Percentiles rank a stretch among this genome's conserved stretches.
Evolutionary conservation across 2,113 vertebrate genomes (phyloP).

Genomic region (Anhinga anhinga): DNA sequence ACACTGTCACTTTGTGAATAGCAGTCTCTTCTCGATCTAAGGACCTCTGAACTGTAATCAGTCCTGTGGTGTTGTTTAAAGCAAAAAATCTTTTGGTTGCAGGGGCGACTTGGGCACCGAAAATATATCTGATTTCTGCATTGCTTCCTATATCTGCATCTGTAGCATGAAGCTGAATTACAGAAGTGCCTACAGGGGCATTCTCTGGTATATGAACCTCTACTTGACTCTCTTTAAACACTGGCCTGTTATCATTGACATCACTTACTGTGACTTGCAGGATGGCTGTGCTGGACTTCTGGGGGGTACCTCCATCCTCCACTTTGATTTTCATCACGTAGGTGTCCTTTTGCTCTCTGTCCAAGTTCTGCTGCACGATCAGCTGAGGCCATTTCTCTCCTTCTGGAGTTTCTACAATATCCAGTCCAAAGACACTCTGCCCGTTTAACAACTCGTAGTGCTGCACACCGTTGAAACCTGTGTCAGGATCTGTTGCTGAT

Average conservation of each 20-base stretch:
- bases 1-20: slow-evolving; percentile 94
- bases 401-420: slow-evolving; percentile 98
- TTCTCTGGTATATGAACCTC: slow-evolving; percentile 97
- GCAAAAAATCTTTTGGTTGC: slow-evolving; percentile 96
- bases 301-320: slow-evolving; percentile 94
- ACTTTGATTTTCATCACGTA: slow-evolving; percentile 99
- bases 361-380: slow-evolving; percentile 97
- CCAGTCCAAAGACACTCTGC: slow-evolving; percentile 95
- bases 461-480: slow-evolving; percentile 95
- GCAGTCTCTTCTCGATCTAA: slow-evolving; percentile 96
- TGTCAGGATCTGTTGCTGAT: slow-evolving; percentile 97
- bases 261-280: slow-evolving; percentile 98
- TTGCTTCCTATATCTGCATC: slow-evolving; percentile 96
- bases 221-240: slow-evolving; percentile 95
- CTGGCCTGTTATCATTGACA: slow-evolving; percentile 96
- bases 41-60: slow-evolving; percentile 94
- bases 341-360: slow-evolving; percentile 97
- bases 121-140: slow-evolving; percentile 95
- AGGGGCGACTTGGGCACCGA: slow-evolving; percentile 92
- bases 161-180: slow-evolving; percentile 94
- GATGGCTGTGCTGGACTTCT: slow-evolving; percentile 98
- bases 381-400: slow-evolving; percentile 99
- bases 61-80: slow-evolving; percentile 92
- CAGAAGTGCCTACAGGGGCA: slow-evolving; percentile 91
- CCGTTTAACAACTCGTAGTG: slow-evolving; percentile 96